Evolutionary conservation across 23 tunicate genomes (phyloP), one percentile per base, ranked within the genome.

Genomic region (Diplosoma virens): DNA sequence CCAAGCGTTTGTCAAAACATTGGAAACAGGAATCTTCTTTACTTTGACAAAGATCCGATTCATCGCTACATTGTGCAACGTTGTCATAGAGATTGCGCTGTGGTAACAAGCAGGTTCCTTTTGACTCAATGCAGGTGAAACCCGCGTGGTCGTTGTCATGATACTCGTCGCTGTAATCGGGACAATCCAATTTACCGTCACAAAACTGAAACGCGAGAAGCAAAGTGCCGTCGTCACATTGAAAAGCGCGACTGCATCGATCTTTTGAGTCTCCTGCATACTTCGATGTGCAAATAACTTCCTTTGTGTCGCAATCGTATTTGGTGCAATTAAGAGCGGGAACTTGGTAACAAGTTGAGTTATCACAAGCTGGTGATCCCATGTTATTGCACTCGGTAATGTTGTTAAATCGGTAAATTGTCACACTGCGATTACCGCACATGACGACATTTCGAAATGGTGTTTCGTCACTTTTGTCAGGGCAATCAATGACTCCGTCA

Each of bases 21-120:
- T 71, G 79, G 60, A 71, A 81, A 35, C 86, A 81, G 20, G 26
- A 46, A 1, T 27, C 17, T 4, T 47, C 32, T 25, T 50, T 52
- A 36, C 24, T 46, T 26, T 28, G 37, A 30, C 86, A 81, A 29
- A 81, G 46, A 71, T 81, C 86, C 2, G 79, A 71, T 41, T 60
- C 29, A 58, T 81, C 86, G 11, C 32, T 24, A 58, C 86, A 81
- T 3, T 81, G 67, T 17, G 86, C 25, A 1, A 68, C 63, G 3
- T 16, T 32, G 41, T 81, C 79, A 22, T 58, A 59, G 3, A 81
- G 72, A 23, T 81, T 81, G 18, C 5, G 17, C 59, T 81, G 79
- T 6, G 79, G 68, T 32, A 60, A 37, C 3, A 78, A 5, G 60
- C 73, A 67, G 4, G 17, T 61, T 2, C 69, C 35, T 17, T 3